These are phyloP conservation scores for Chroicocephalus ridibundus DNA, from an alignment of 2,113 vertebrate genomes.

Conservation along the genomic window DNA sequence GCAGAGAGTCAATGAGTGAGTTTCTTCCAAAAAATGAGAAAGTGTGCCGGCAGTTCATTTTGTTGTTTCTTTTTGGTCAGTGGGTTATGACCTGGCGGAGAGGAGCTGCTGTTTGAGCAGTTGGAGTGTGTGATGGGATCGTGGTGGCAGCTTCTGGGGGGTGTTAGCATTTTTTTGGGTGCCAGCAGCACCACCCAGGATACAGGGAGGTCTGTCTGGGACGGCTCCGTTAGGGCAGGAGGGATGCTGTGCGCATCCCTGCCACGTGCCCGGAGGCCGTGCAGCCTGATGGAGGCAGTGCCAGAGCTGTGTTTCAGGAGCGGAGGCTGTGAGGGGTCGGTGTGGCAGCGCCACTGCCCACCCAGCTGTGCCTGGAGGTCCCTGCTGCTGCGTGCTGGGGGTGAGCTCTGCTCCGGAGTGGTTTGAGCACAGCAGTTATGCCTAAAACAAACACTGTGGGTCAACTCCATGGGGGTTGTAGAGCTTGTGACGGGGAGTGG, in stretches of 20 bases:
- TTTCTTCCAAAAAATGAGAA: accelerated
- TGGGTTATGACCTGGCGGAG: accelerated
- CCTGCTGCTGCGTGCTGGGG: neutral
- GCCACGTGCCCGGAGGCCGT: accelerated
- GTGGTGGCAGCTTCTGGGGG: accelerated
- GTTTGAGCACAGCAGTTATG: accelerated
- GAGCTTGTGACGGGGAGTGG: accelerated
- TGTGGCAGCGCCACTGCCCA: accelerated
- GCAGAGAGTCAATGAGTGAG: accelerated
- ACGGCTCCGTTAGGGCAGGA: neutral
- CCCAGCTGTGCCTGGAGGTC: neutral
- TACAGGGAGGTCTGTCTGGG: accelerated
- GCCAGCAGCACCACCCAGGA: accelerated
- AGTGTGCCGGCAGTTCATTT: accelerated
- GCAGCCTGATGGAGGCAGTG: accelerated
- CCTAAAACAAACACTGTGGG: neutral
- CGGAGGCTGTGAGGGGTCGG: accelerated
- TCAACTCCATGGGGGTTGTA: accelerated
- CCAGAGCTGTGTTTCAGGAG: neutral
- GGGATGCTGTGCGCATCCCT: neutral
- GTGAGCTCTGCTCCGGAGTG: accelerated
- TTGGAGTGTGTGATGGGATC: accelerated
- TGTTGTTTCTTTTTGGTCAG: no score
- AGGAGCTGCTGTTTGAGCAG: no score
- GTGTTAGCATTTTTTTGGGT: no score